Evolutionary conservation across 2,113 vertebrate genomes (phyloP), one percentile per base, ranked within the genome.

Genomic region (Synodontis membranacea): DNA sequence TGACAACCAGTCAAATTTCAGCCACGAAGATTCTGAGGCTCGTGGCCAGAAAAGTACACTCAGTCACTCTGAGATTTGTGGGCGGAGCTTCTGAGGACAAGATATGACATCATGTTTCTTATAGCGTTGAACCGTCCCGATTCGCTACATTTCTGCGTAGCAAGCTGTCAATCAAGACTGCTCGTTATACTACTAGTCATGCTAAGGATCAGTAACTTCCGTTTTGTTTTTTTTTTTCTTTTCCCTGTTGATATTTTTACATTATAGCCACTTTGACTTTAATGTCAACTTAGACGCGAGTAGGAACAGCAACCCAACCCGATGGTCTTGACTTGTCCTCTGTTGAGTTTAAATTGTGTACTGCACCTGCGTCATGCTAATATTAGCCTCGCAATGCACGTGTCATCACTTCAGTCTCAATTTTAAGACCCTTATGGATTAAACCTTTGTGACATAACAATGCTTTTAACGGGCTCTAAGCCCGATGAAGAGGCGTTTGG

Each of bases 371-470:
- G 2, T 58, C 54, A 5, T 83, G 46, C 62, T 50, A 60, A 23
- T 64, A 79, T 39, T 66, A 48, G 21, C 46, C 8, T 72, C 44
- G 0, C 25, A 23, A 17, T 80, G 46, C 34, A 21, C 39, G 23
- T 68, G 48, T 81, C 81, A 48, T 44, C 68, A 23, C 28, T 54
- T 72, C 28, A 21, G 58, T 34, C 5, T 72, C 62, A 81, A 70
- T 86, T 80, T 68, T 68, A 54, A 56, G 84, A 70, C 19, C 0
- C 8, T 52, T 80, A 54, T 58, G 78, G 76, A 46, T 58, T 54
- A 23, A 19, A 25, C 34, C 64, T 34, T 34, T 72, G 64, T 46
- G 78, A 48, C 46, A 17, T 68, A 31, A 52, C 75, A 6, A 66
- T 86, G 62, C 28, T 68, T 86, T 50, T 31, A 42, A 31, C 42